Evolutionary conservation across 2,113 vertebrate genomes (phyloP).

Genomic region (Callorhinus ursinus): DNA sequence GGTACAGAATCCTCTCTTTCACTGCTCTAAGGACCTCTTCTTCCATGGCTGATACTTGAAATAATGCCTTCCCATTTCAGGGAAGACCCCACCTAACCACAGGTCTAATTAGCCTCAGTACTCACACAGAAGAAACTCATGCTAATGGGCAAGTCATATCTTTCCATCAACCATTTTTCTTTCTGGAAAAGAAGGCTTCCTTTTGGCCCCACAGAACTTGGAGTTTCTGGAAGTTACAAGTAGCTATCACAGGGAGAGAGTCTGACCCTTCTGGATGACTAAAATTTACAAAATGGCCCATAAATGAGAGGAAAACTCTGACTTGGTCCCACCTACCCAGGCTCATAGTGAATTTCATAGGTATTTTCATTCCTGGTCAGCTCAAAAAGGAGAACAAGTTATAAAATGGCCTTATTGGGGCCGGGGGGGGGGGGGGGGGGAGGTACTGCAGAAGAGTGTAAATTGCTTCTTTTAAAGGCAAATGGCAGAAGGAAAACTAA

Average conservation of each 20-base stretch:
- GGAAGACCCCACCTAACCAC: not conserved
- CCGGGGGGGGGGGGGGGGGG: not conserved
- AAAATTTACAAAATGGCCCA: not conserved
- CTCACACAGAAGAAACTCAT: not conserved
- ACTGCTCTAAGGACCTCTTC: not conserved
- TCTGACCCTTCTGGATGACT: not conserved
- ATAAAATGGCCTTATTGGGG: not conserved
- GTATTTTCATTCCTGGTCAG: not conserved
- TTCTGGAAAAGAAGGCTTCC: not conserved
- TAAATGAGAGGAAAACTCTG: not conserved
- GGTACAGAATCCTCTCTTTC: not conserved
- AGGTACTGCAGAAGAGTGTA: not conserved
- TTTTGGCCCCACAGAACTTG: not conserved
- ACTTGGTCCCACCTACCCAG: not conserved
- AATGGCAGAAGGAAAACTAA: not conserved
- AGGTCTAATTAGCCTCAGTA: not conserved
- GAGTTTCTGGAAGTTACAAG: not conserved
- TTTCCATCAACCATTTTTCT: not conserved
- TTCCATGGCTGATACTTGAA: not conserved
- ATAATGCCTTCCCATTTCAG: not conserved
- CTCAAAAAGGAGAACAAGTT: not conserved
- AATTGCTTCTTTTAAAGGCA: not conserved
- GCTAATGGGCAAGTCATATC: not conserved
- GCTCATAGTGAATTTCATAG: not conserved
- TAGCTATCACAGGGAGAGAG: not conserved